Evolutionary conservation across 1,140 invertebrate species (phyloP), one percentile per base, ranked within the genome.

Genomic region (Paraescarpia echinospica): DNA sequence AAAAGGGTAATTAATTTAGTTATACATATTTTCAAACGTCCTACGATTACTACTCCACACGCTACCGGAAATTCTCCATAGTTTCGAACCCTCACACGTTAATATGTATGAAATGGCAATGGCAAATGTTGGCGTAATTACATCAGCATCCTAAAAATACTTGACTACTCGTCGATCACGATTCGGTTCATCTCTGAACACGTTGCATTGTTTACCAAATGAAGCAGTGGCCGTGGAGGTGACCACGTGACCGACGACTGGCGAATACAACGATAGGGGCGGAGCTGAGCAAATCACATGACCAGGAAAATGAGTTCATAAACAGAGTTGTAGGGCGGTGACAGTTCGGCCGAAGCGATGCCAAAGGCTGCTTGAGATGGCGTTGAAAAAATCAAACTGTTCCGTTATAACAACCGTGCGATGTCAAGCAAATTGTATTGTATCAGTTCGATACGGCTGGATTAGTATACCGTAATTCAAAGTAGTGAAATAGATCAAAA

Each of bases 261-360:
- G 59, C 59, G 59, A 77, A 77, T 77, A 77, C 59, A 77, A 77
- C 59, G 59, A 77, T 77, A 77, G 59, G 59, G 59, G 59, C 59
- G 59, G 59, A 77, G 59, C 59, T 77, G 59, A 12, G 59, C 27
- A 22, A 22, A 77, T 77, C 59, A 77, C 59, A 77, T 77, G 59
- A 77, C 59, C 22, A 77, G 59, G 59, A 6, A 77, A 77, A 77
- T 77, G 59, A 77, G 59, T 77, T 77, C 59, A 77, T 77, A 77
- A 77, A 77, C 59, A 77, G 59, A 77, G 59, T 77, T 77, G 59
- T 77, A 77, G 59, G 59, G 59, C 59, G 59, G 59, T 77, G 59
- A 77, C 59, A 77, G 59, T 77, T 77, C 59, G 59, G 9, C 59
- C 27, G 59, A 77, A 77, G 8, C 59, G 59, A 77, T 77, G 59